These are phyloP conservation scores for Diplodus puntazzo DNA, from an alignment of 2,797 vertebrate genomes.

Conservation along the genomic window DNA sequence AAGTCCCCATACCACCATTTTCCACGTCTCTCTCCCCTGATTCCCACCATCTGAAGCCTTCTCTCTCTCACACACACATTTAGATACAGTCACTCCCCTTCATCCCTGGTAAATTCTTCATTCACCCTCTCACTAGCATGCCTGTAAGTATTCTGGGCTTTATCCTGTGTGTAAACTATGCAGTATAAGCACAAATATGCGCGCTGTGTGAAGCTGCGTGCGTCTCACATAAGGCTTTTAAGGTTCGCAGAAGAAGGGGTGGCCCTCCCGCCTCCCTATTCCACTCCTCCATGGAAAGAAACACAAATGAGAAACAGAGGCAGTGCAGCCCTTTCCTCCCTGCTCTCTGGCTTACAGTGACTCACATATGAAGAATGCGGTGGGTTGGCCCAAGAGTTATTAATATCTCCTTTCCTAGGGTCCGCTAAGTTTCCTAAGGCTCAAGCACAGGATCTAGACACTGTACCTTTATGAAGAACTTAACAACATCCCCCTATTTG, in stretches of 20 bases:
- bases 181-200: constrained; percentile 20
- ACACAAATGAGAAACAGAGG: constrained; percentile 86
- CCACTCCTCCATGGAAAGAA: constrained; percentile 85
- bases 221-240: constrained; percentile 49
- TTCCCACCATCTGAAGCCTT: constrained; percentile 49
- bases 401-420: constrained; percentile 87
- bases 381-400: constrained; percentile 86
- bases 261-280: constrained; percentile 59
- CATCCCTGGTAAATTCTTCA: constrained; percentile 7
- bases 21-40: constrained; percentile 69
- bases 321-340: constrained; percentile 68
- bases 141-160: constrained; percentile 21
- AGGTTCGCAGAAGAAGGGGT: constrained; percentile 60
- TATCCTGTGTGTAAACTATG: constrained; percentile 41
- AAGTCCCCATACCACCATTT: constrained; percentile 85
- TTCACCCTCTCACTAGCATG: constrained; percentile 11
- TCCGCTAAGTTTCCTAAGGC: constrained; percentile 81
- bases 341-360: constrained; percentile 80
- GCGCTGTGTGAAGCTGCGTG: constrained; percentile 29
- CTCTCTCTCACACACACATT: constrained; percentile 9
- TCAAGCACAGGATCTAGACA: constrained; percentile 71
- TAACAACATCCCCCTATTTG: constrained; percentile 76
- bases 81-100: constrained; percentile 1
- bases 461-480: constrained; percentile 79
- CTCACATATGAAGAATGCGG: constrained; percentile 87